Conservation (phyloP, 2,888 invertebrate genomes). For the Eupeodes luniger region DNA sequence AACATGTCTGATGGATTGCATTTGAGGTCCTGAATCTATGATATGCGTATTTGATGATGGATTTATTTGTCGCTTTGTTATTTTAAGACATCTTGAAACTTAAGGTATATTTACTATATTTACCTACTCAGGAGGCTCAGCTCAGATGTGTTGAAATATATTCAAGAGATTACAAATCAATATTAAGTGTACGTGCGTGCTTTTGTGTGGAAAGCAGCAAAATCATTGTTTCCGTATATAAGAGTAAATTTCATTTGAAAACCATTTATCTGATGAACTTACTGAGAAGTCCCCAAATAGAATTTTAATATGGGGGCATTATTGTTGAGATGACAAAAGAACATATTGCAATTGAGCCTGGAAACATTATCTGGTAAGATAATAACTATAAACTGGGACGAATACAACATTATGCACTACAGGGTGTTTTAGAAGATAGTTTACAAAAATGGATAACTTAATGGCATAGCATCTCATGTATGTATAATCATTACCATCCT, state of each 20-base stretch:
- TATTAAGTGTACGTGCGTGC: background rate
- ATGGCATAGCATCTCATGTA: no score
- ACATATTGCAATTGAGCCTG: no score
- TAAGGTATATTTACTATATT: conserved; percentile 15
- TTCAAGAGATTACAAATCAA: conserved; percentile 18
- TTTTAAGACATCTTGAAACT: conserved; percentile 7
- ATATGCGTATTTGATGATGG: background rate
- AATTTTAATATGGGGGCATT: no score
- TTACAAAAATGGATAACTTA: no score
- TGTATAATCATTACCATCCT: no score
- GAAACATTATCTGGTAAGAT: no score
- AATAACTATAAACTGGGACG: no score
- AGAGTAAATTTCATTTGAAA: background rate
- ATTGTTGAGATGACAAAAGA: no score
- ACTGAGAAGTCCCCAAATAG: no score
- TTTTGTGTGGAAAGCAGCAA: background rate
- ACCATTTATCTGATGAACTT: no score
- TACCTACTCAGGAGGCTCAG: background rate
- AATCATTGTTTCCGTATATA: background rate
- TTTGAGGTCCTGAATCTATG: background rate
- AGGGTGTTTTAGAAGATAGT: no score
- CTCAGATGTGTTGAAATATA: conserved; percentile 7
- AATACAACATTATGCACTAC: no score
- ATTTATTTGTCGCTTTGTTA: conserved; percentile 24
- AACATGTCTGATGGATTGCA: conserved; percentile 20